Conservation (phyloP, 2,888 invertebrate species). For the Aphidoletes aphidimyza region DNA sequence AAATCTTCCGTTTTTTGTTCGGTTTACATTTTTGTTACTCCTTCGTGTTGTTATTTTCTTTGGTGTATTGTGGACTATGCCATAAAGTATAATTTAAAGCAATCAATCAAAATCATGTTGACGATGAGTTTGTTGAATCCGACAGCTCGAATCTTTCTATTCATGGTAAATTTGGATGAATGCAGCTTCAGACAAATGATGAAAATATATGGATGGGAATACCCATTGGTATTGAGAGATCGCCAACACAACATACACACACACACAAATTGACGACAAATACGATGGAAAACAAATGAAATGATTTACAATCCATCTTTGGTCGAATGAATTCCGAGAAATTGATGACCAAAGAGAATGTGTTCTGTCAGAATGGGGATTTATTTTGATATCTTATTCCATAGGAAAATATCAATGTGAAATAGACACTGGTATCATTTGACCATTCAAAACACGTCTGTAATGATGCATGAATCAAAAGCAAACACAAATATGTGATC, state of each 20-base stretch:
- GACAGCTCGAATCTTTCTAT: background rate
- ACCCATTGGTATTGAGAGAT: too few species aligned
- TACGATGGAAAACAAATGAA: background rate
- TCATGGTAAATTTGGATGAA: background rate
- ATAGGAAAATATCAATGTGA: too few species aligned
- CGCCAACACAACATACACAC: too few species aligned
- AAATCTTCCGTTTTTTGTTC: background rate
- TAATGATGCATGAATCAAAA: too few species aligned
- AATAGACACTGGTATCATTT: too few species aligned
- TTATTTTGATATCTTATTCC: too few species aligned
- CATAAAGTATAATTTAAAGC: constrained; percentile 27
- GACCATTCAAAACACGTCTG: too few species aligned
- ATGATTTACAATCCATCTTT: background rate
- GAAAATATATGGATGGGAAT: too few species aligned
- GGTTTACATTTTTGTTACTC: background rate
- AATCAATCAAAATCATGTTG: constrained; percentile 28
- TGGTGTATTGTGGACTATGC: background rate
- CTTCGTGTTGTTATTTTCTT: background rate
- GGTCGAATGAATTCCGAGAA: background rate
- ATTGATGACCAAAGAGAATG: background rate
- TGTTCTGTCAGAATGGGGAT: too few species aligned
- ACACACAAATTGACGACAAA: background rate
- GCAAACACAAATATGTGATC: too few species aligned
- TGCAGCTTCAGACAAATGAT: too few species aligned
- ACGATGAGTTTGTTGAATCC: background rate